Evolutionary conservation across 2,113 vertebrate genomes (phyloP).

Genomic region (Phainopepla nitens): DNA sequence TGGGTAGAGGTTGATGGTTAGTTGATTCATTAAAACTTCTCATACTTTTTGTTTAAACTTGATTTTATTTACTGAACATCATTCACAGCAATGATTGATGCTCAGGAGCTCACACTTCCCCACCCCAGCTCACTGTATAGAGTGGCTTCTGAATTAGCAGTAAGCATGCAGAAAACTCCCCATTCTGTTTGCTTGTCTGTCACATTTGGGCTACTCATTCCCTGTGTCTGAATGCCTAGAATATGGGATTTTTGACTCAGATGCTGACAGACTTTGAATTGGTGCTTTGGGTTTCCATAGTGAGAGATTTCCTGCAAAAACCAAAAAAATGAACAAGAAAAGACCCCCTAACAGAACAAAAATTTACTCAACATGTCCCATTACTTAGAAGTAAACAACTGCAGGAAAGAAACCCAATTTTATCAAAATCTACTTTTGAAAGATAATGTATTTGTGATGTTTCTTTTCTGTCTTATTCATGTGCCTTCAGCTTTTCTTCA

Average conservation of each 20-base stretch:
- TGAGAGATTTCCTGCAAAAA: background rate
- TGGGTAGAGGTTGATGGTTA: background rate
- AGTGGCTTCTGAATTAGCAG: background rate
- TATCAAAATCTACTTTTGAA: background rate
- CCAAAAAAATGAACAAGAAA: background rate
- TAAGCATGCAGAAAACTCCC: background rate
- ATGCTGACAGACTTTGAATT: background rate
- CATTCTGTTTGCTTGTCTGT: background rate
- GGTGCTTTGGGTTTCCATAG: background rate
- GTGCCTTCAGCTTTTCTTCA: background rate
- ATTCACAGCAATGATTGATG: background rate
- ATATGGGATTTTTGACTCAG: background rate
- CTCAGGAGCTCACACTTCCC: background rate
- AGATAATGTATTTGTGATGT: background rate
- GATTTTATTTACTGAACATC: background rate
- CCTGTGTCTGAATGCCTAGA: background rate
- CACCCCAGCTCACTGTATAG: background rate
- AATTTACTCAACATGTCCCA: fast-evolving
- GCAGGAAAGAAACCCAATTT: background rate
- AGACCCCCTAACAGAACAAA: fast-evolving
- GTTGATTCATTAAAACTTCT: background rate
- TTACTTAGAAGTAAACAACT: background rate
- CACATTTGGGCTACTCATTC: background rate
- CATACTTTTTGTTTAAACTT: background rate
- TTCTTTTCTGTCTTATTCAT: background rate